phyloP scores from a whole-genome alignment of 2,888 invertebrate genomes.

The Silvanus unidentatus region DNA sequence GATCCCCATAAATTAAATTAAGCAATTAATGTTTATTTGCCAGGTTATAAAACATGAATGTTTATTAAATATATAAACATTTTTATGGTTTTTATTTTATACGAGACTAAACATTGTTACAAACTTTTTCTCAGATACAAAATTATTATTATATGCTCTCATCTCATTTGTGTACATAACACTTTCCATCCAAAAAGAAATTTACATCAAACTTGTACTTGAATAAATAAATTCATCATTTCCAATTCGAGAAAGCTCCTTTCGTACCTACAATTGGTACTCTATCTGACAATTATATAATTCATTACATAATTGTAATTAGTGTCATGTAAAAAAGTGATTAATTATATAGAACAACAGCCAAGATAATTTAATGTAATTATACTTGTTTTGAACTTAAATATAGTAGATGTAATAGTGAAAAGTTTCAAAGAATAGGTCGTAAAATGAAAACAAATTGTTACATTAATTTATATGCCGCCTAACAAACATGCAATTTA shows the following conservation, averaged over 20 bases:
- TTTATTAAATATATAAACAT: conserved; percentile 4
- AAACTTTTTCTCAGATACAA: too few relatives aligned
- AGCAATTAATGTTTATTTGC: conserved; percentile 8
- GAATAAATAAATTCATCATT: too few relatives aligned
- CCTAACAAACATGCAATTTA: conserved; percentile 26
- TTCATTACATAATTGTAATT: too few relatives aligned
- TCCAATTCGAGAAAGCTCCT: too few relatives aligned
- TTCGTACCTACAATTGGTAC: too few relatives aligned
- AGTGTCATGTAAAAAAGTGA: not conserved
- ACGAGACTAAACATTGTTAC: not conserved
- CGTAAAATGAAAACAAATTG: conserved; percentile 28
- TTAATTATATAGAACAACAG: conserved; percentile 1
- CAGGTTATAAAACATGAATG: not conserved
- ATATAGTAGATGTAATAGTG: conserved; percentile 8
- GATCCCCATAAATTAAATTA: conserved; percentile 8
- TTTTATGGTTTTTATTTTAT: not conserved
- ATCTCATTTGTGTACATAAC: too few relatives aligned
- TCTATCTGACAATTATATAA: too few relatives aligned
- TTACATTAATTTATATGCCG: conserved; percentile 27
- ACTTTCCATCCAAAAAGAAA: too few relatives aligned
- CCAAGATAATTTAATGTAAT: conserved; percentile 4
- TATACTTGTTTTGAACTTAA: conserved; percentile 6
- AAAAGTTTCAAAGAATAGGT: conserved; percentile 16
- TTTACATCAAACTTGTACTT: too few relatives aligned
- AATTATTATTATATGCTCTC: too few relatives aligned